Base-by-base conservation (phyloP, 2,113 vertebrate genomes). In the Hydropotes inermis region DNA sequence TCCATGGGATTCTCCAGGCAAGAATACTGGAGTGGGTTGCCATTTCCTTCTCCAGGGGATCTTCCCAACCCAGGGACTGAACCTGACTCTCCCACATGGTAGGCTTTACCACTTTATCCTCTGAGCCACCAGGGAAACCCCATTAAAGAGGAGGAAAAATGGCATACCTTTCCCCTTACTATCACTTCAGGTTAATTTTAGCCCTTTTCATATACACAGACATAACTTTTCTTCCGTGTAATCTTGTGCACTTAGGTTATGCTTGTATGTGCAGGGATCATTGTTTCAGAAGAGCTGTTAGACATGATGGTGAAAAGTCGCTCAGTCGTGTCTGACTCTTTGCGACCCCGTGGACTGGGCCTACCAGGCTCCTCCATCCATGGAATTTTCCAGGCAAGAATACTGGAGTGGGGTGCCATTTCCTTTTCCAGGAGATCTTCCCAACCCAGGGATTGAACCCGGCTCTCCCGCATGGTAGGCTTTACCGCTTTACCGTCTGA, bases 291-390 rank as follows among this genome's bases (percentile, higher is more conserved):
- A 27, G 19, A 27, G 30, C 10, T n/a, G 23, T 27, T 28, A 43
- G 28, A 36, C 10, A 0, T 36, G 15, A 55, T 76, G 33, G 2
- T 28, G 67, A 70, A 70, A 70, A 70, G 67, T 11, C 2, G 0
- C 19, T 70, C n/a, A 12, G 19, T 70, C 0, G 0, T 39, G n/a
- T 23, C 10, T 1, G 0, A 23, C n/a, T 39, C 19, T 70, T 70
- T 39, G 67, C 0, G 33, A 70, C 19, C 19, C 19, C 67, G 12
- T 36, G 19, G n/a, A 36, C n/a, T 36, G 17, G 36, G 21, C 64
- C 64, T 36, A 1, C n/a, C 17, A 36, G 64, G n/a, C n/a, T 70
- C 64, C 36, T 70, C n/a, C 16, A 5, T 70, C 5, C n/a, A 70
- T 70, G 64, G 17, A 9, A 36, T 36, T 70, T 23, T 21, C 64